Evolutionary conservation across 2,113 vertebrate species (phyloP).

Genomic region (Toxotes jaculatrix): DNA sequence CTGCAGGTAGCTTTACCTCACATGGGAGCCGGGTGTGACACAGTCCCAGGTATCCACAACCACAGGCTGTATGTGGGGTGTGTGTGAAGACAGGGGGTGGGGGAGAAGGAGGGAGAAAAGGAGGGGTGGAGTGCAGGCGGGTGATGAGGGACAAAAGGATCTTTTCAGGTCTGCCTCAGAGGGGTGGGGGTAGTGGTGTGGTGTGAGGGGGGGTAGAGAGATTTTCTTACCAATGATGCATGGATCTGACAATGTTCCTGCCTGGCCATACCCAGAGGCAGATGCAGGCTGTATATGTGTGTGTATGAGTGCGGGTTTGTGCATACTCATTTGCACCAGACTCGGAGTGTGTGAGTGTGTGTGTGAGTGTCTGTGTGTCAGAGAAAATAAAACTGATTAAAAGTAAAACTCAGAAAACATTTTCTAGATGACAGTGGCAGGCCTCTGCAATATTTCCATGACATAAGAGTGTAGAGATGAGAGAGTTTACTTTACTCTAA

Average conservation of each 20-base stretch:
- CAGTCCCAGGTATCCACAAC: conserved; percentile 79
- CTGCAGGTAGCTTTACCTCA: conserved; percentile 69
- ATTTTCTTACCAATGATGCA: conserved; percentile 87
- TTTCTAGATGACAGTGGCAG: not conserved
- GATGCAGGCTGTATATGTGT: conserved; percentile 54
- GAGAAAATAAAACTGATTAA: conserved; percentile 41
- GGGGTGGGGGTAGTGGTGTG: conserved; percentile 55
- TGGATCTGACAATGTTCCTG: conserved; percentile 84
- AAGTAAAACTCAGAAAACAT: conserved; percentile 24
- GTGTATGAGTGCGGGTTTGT: conserved; percentile 27
- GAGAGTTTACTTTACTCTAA: not conserved
- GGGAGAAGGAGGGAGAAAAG: not conserved
- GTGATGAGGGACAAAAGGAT: conserved; percentile 83
- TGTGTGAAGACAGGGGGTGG: conserved; percentile 21
- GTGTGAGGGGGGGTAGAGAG: conserved; percentile 57
- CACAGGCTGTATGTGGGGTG: conserved; percentile 67
- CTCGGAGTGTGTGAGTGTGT: conserved; percentile 3
- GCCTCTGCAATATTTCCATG: conserved; percentile 39
- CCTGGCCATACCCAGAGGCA: conserved; percentile 74
- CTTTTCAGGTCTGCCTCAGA: conserved; percentile 82
- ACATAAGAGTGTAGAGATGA: conserved; percentile 14
- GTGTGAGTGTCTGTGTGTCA: conserved; percentile 9
- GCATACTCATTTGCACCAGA: conserved; percentile 9
- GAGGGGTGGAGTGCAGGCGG: conserved; percentile 59
- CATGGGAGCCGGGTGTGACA: conserved; percentile 67